phyloP scores from a whole-genome alignment of 2,113 vertebrate species.

The Lagopus leucura region DNA sequence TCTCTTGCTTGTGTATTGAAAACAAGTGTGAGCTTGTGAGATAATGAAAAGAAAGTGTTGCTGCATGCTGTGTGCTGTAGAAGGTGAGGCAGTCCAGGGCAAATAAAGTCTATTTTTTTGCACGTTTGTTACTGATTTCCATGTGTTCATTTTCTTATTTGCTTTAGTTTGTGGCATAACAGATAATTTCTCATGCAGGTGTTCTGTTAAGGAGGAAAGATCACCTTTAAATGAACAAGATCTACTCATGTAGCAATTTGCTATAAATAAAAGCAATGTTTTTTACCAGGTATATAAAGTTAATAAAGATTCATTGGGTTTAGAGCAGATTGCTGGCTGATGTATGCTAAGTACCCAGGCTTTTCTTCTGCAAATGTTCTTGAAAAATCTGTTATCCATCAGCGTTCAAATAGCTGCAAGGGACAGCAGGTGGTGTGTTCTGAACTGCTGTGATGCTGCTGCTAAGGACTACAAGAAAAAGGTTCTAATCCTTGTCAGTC shows the following conservation, averaged over 20 bases:
- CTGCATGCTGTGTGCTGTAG: background rate
- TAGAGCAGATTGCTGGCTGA: background rate
- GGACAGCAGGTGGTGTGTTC: background rate
- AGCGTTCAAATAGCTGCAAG: background rate
- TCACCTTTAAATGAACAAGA: background rate
- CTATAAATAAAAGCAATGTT: background rate
- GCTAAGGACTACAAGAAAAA: background rate
- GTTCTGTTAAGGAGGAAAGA: background rate
- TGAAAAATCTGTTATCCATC: background rate
- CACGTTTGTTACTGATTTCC: background rate
- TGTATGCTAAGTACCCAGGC: background rate
- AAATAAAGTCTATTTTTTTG: background rate
- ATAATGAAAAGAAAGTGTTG: background rate
- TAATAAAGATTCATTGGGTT: background rate
- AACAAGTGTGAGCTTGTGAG: background rate
- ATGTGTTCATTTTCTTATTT: background rate
- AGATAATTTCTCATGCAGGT: background rate
- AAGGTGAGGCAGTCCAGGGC: background rate
- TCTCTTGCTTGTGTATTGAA: background rate
- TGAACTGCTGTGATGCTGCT: background rate
- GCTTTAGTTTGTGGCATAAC: background rate
- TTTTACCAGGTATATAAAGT: background rate
- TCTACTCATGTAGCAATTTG: background rate
- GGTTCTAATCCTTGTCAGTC: background rate
- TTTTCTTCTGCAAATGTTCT: background rate